Evolutionary conservation across 2,113 vertebrate species (phyloP).

Genomic region (Gambusia affinis): DNA sequence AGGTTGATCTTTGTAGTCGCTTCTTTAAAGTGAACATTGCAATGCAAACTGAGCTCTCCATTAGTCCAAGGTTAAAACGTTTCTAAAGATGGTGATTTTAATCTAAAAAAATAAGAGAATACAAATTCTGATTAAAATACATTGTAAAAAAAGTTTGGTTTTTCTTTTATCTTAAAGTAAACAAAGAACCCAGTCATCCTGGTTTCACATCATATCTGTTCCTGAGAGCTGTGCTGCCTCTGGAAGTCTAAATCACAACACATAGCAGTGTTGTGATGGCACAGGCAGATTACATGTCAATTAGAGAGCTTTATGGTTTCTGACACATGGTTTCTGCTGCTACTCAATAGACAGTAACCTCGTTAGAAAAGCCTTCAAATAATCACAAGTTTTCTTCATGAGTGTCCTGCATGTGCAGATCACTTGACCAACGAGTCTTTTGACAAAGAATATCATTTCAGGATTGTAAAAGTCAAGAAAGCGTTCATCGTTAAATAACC

Average conservation of each 20-base stretch:
- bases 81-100: neutral
- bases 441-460: neutral
- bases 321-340: conserved; percentile 24
- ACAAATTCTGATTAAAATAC: neutral
- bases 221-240: neutral
- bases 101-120: neutral
- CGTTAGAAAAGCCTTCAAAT: neutral
- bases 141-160: neutral
- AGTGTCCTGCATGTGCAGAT: conserved; percentile 2
- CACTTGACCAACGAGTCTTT: neutral
- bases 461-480: neutral
- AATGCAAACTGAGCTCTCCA: neutral
- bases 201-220: neutral
- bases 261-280: conserved; percentile 39
- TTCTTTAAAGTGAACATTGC: neutral
- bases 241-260: conserved; percentile 41
- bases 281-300: conserved; percentile 28
- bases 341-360: conserved; percentile 9
- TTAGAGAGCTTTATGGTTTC: conserved; percentile 36
- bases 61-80: neutral
- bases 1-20: neutral
- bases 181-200: neutral
- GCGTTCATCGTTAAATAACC: neutral
- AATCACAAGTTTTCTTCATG: neutral
- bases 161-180: neutral